These are phyloP conservation scores for Argynnis bischoffii DNA, from an alignment of 2,888 invertebrate species.

Conservation along the genomic window DNA sequence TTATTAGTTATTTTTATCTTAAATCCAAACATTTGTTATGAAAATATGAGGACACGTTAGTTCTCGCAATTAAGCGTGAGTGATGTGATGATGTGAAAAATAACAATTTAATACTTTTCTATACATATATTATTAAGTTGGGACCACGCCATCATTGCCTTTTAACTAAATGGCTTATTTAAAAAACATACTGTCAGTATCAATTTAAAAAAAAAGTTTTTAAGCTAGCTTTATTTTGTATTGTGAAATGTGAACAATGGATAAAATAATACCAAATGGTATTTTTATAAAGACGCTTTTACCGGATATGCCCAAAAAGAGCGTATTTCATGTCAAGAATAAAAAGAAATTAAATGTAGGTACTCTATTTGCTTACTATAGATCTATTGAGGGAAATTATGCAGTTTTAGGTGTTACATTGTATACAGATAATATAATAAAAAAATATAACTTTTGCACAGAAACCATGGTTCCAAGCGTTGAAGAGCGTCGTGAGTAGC, in stretches of 20 bases:
- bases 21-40: slow-evolving; percentile 24
- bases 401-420: too few relatives aligned
- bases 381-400: too few relatives aligned
- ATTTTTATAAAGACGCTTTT: slow-evolving; percentile 29
- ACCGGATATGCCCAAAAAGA: slow-evolving; percentile 17
- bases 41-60: slow-evolving; percentile 18
- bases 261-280: slow-evolving; percentile 12
- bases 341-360: slow-evolving; percentile 18
- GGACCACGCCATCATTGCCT: too few relatives aligned
- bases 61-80: slow-evolving; percentile 10
- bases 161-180: too few relatives aligned
- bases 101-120: too few relatives aligned
- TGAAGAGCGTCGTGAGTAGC: slow-evolving; percentile 81
- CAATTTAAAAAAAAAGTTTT: neutral
- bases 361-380: neutral
- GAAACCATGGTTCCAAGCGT: slow-evolving; percentile 80
- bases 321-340: slow-evolving; percentile 15
- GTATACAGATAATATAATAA: neutral
- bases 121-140: too few relatives aligned
- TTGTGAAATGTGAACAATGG: slow-evolving; percentile 15
- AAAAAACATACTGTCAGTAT: too few relatives aligned
- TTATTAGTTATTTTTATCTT: slow-evolving; percentile 3
- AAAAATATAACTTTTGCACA: slow-evolving; percentile 43
- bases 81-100: neutral
- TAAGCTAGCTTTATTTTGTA: neutral